phyloP scores from a whole-genome alignment of 2,113 vertebrate genomes.

The Spheniscus mendiculus region DNA sequence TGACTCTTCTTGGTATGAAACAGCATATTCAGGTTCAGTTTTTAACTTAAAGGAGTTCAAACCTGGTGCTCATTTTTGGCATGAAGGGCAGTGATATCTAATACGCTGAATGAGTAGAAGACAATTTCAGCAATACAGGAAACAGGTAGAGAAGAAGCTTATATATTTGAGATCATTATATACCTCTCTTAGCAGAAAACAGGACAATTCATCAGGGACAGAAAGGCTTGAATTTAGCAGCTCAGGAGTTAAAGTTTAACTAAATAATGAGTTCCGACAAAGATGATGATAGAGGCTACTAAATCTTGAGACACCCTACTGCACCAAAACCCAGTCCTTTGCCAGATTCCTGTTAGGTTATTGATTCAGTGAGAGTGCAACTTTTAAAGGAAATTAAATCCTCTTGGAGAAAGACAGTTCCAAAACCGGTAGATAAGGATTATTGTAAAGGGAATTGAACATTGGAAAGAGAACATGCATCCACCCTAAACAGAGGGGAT shows the following conservation, averaged over 20 bases:
- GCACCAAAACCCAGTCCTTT: neutral
- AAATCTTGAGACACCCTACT: neutral
- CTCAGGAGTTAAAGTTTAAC: neutral
- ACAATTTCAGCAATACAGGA: neutral
- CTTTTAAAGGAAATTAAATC: slow-evolving; percentile 36
- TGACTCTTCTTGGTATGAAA: neutral
- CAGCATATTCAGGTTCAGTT: neutral
- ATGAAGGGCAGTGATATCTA: neutral
- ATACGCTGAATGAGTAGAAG: neutral
- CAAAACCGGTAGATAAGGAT: slow-evolving; percentile 18
- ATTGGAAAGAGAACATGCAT: neutral
- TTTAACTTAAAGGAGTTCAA: neutral
- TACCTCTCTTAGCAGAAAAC: neutral
- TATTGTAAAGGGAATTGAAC: neutral
- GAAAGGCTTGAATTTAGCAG: neutral
- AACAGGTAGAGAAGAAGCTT: neutral
- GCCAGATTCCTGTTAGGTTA: neutral
- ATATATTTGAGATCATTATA: neutral
- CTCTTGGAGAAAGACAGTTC: neutral
- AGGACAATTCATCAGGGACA: neutral
- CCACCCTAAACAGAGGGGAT: neutral
- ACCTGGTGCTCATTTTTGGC: neutral
- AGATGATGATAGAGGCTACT: neutral
- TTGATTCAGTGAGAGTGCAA: neutral
- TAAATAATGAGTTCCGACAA: neutral